Percentiles rank a stretch among this genome's conserved stretches.
Evolutionary conservation across 2,797 vertebrate species (phyloP).

Genomic region (Poeciliopsis turneri): DNA sequence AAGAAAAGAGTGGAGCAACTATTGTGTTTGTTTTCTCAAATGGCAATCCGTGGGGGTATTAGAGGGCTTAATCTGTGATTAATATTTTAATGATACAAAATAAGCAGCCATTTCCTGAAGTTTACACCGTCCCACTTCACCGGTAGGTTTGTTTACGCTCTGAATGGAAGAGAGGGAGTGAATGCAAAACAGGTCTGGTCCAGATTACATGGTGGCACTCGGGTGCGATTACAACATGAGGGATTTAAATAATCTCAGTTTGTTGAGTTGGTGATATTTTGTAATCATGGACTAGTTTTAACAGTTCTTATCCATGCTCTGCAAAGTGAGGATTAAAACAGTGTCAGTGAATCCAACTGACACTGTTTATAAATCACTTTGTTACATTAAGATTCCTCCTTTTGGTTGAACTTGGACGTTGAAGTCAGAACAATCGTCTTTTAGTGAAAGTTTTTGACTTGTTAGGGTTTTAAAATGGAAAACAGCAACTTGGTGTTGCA

Average conservation of each 20-base stretch:
- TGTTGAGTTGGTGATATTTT: constrained; percentile 75
- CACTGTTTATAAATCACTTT: constrained; percentile 33
- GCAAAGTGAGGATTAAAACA: constrained; percentile 62
- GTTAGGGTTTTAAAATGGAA: neutral
- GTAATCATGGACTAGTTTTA: constrained; percentile 77
- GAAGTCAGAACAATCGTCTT: constrained; percentile 1
- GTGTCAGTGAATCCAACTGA: constrained; percentile 43
- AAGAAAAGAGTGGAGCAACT: constrained; percentile 72
- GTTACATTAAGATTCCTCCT: constrained; percentile 6
- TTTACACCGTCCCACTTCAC: constrained; percentile 68
- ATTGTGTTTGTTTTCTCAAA: constrained; percentile 83
- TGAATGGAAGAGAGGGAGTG: constrained; percentile 52
- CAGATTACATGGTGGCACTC: constrained; percentile 74
- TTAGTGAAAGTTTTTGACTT: neutral
- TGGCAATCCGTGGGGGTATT: constrained; percentile 78
- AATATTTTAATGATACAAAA: constrained; percentile 85
- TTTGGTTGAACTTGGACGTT: neutral
- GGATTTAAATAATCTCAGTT: constrained; percentile 81
- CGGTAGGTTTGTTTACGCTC: constrained; percentile 68
- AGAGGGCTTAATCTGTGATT: constrained; percentile 82
- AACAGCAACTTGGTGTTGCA: neutral
- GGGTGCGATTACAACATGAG: constrained; percentile 66
- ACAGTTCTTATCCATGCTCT: constrained; percentile 56
- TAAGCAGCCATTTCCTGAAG: constrained; percentile 66
- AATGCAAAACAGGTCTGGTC: constrained; percentile 59